These are phyloP conservation scores for Lepeophtheirus salmonis DNA, from an alignment of 1,140 invertebrate genomes.

Conservation along the genomic window DNA sequence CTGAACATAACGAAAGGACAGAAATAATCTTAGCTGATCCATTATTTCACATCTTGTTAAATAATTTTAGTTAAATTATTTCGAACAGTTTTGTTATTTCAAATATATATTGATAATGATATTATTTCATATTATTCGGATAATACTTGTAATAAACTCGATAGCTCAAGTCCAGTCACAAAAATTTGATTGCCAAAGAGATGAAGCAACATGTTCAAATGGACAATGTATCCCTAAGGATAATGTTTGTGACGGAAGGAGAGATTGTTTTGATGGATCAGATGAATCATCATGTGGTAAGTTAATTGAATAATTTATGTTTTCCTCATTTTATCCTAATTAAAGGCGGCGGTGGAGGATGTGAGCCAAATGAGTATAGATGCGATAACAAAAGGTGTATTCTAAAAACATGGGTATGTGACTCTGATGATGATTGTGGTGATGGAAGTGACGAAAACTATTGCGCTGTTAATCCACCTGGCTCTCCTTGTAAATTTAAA, in stretches of 20 bases:
- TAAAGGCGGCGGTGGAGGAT: slow-evolving; percentile 31
- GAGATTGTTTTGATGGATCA: slow-evolving; percentile 63
- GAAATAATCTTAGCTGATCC: background rate
- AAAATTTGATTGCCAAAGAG: too few relatives aligned
- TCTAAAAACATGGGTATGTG: slow-evolving; percentile 78
- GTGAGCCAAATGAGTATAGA: slow-evolving; percentile 80
- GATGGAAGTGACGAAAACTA: slow-evolving; percentile 63
- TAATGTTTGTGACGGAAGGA: slow-evolving; percentile 56
- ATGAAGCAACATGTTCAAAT: slow-evolving; percentile 77
- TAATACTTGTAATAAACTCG: slow-evolving; percentile 27
- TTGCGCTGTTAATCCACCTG: slow-evolving; percentile 36
- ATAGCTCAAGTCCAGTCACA: slow-evolving; percentile 44
- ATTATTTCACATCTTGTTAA: background rate
- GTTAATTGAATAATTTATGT: slow-evolving; percentile 20
- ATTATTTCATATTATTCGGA: slow-evolving; percentile 23
- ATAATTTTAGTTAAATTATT: background rate
- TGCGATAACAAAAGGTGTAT: slow-evolving; percentile 74
- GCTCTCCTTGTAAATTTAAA: slow-evolving; percentile 30
- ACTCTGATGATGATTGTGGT: slow-evolving; percentile 73
- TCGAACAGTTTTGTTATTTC: background rate
- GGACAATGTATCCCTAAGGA: slow-evolving; percentile 68
- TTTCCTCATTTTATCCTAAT: background rate
- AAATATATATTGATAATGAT: background rate
- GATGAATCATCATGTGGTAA: slow-evolving; percentile 74
- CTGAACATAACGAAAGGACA: background rate